A percentile compares a stretch with the other conserved stretches of the same genome.
Evolutionary conservation across 2,797 vertebrate genomes (phyloP).

Genomic region (Oryzias sinensis): DNA sequence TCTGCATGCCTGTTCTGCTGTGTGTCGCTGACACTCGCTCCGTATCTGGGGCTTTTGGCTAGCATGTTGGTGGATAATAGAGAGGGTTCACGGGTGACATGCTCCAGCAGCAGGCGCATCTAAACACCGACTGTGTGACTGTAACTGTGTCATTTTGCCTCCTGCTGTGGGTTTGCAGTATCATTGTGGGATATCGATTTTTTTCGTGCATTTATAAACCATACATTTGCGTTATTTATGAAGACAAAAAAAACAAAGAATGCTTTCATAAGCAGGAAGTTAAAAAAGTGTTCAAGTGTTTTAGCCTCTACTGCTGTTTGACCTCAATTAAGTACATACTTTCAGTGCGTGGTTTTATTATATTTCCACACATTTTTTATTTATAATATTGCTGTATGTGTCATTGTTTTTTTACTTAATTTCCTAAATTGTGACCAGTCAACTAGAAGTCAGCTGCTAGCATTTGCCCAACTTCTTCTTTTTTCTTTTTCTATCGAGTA

Average conservation of each 20-base stretch:
- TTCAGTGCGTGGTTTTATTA: conserved; percentile 12
- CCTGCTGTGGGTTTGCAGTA: not conserved
- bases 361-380: not conserved
- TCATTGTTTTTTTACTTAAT: not conserved
- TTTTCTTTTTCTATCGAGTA: not conserved
- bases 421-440: not conserved
- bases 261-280: not conserved
- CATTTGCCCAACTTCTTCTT: not conserved
- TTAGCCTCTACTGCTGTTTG: conserved; percentile 1
- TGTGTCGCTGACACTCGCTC: not conserved
- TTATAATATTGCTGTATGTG: not conserved
- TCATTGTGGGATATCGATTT: not conserved
- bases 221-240: too few species aligned
- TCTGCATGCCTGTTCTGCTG: not conserved
- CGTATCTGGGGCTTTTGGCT: not conserved
- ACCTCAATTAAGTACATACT: conserved; percentile 2
- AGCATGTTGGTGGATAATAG: not conserved
- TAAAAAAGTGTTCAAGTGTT: not conserved
- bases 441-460: not conserved
- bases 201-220: too few species aligned
- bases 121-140: conserved; percentile 6
- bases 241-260: too few species aligned
- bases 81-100: not conserved
- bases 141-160: not conserved
- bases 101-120: conserved; percentile 1